phyloP scores from a whole-genome alignment of 1,140 invertebrate species.

The Pararge aegeria region DNA sequence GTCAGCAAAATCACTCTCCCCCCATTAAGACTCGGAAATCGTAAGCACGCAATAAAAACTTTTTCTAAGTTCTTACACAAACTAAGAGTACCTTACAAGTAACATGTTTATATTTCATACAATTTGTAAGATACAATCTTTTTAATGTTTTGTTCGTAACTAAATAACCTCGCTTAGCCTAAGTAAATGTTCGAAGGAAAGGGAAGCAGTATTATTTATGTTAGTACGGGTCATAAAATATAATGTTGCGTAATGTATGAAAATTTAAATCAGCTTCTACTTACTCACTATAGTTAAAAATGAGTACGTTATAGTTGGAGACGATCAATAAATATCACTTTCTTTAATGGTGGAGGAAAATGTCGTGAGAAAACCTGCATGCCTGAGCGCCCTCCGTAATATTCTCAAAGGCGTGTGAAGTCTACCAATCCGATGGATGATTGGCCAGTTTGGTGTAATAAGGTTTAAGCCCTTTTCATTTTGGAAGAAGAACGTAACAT shows the following conservation, averaged over 20 bases:
- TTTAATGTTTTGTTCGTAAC: neutral
- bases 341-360: too few relatives aligned
- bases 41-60: conserved; percentile 71
- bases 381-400: too few relatives aligned
- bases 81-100: conserved; percentile 32
- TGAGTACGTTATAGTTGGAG: too few relatives aligned
- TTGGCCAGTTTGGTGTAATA: too few relatives aligned
- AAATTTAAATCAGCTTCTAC: neutral
- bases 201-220: neutral
- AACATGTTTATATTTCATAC: conserved; percentile 48
- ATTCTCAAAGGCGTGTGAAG: too few relatives aligned
- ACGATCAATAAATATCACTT: too few relatives aligned
- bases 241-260: conserved; percentile 1
- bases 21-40: conserved; percentile 61
- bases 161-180: conserved; percentile 2
- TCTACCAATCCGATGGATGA: too few relatives aligned
- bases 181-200: neutral
- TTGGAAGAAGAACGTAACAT: too few relatives aligned
- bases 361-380: too few relatives aligned
- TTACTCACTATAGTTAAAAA: too few relatives aligned
- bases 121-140: conserved; percentile 25
- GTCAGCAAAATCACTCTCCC: conserved; percentile 68
- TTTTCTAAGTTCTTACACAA: conserved; percentile 47
- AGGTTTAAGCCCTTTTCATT: too few relatives aligned
- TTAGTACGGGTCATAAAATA: conserved; percentile 1